Base-by-base conservation (phyloP, 2,888 invertebrate genomes). In the Argynnis bischoffii region DNA sequence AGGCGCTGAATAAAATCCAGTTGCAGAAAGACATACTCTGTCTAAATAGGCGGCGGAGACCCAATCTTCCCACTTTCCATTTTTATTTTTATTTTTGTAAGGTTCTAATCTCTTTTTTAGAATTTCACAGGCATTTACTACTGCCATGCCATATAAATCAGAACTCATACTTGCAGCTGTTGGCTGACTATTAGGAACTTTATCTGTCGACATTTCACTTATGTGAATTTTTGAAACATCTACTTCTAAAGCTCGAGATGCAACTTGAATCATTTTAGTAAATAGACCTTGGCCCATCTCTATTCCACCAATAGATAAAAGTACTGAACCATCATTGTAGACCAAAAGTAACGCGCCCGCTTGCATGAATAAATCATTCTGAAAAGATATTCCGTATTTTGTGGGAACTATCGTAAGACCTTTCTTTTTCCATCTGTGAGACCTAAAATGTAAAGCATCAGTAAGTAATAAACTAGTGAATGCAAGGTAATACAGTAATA, bases 211-310 rank as follows among this genome's bases (percentile, higher is more conserved):
- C 71, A 96, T 96, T 88, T 97, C 96, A 65, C 94, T 93, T 47
- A 96, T 95, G 77, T 96, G 94, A 75, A 97, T 95, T 83, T 94
- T 94, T 0, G 90, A 86, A 1, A 93, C 84, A 16, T 95, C 93
- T 46, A 96, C 93, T 72, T 93, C 94, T 48, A 97, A 83, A 13
- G 92, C 94, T 78, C 93, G 93, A 69, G 96, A 95, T 0, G 96
- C 96, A 0, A 97, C 95, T 94, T 97, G 97, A 69, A 96, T 95
- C 95, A 97, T 97, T 93, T 98, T 98, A 0, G 97, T 98, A 81
- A 96, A 96, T 5, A 98, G 90, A 0, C 98, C 98, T 89, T 98
- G 98, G 0, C 98, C 98, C 97, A 98, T 98, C 93, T 98, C 98
- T 60, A 96, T 95, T 16, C 97, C 98, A 61, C 97, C 97, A 79